Conservation (phyloP, 2,888 invertebrate genomes). For the Euzetes globulus region DNA sequence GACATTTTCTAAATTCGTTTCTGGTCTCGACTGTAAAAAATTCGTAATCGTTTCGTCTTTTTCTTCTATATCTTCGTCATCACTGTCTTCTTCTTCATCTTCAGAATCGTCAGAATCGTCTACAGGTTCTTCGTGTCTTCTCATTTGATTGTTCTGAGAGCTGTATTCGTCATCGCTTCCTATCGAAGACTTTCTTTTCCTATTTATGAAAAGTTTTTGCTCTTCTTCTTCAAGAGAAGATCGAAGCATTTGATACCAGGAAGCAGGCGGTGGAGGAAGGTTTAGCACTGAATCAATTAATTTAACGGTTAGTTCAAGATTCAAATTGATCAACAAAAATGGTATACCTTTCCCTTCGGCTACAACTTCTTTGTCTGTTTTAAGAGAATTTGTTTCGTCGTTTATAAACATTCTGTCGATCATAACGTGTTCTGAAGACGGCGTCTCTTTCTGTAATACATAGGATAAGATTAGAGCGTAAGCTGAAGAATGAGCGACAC, state of each 20-base stretch:
- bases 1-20: conserved; percentile 11
- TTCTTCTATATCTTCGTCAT: conserved; percentile 25
- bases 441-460: conserved; percentile 57
- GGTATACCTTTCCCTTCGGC: conserved; percentile 44
- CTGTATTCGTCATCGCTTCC: conserved; percentile 30
- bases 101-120: conserved; percentile 26
- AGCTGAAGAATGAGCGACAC: conserved; percentile 32
- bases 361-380: conserved; percentile 45
- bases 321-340: conserved; percentile 2
- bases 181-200: conserved; percentile 35
- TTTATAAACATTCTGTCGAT: conserved; percentile 64
- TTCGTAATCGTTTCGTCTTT: conserved; percentile 5
- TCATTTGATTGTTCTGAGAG: background rate
- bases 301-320: background rate
- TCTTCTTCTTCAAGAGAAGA: conserved; percentile 23
- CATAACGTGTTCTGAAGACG: conserved; percentile 69
- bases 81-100: conserved; percentile 23
- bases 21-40: background rate
- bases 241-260: conserved; percentile 36
- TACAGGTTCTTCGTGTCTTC: background rate
- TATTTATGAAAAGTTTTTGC: conserved; percentile 31
- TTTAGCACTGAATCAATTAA: conserved; percentile 37
- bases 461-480: background rate
- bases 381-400: conserved; percentile 61
- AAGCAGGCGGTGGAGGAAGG: conserved; percentile 39